These are phyloP conservation scores for Drosophila ananassae DNA, from an alignment of 1,140 invertebrate genomes.

Conservation along the genomic window DNA sequence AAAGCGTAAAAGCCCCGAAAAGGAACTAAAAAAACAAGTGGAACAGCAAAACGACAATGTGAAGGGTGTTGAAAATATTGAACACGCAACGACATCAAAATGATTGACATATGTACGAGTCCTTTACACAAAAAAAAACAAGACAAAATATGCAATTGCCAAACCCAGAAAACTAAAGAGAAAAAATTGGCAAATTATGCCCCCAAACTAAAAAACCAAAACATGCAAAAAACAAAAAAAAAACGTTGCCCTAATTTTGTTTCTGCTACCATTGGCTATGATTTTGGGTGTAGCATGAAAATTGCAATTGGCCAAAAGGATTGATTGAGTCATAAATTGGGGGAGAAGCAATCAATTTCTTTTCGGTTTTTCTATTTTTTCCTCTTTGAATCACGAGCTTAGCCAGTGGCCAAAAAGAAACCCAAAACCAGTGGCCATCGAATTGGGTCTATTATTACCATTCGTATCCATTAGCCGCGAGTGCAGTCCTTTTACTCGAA, in stretches of 20 bases:
- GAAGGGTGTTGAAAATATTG: constrained; percentile 52
- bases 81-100: constrained; percentile 38
- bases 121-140: constrained; percentile 12
- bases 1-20: constrained; percentile 31
- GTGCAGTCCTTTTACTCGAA: constrained; percentile 32
- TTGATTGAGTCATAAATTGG: constrained; percentile 75
- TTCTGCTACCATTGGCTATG: constrained; percentile 27
- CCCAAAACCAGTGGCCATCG: constrained; percentile 71
- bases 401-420: constrained; percentile 35
- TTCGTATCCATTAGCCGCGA: constrained; percentile 63
- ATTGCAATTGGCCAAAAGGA: constrained; percentile 64
- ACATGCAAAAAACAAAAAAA: constrained; percentile 21
- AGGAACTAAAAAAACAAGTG: constrained; percentile 7
- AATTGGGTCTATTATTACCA: constrained; percentile 56
- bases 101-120: constrained; percentile 46
- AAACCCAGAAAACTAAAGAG: constrained; percentile 23
- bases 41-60: constrained; percentile 2
- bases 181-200: constrained; percentile 45
- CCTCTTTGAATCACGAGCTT: constrained; percentile 56
- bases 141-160: constrained; percentile 1
- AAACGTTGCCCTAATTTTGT: constrained; percentile 40
- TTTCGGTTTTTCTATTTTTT: constrained; percentile 4
- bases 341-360: constrained; percentile 58
- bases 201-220: constrained; percentile 25
- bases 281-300: constrained; percentile 56